Evolutionary conservation across 2,113 vertebrate genomes (phyloP), one percentile per base, ranked within the genome.

Genomic region (Athene noctua): DNA sequence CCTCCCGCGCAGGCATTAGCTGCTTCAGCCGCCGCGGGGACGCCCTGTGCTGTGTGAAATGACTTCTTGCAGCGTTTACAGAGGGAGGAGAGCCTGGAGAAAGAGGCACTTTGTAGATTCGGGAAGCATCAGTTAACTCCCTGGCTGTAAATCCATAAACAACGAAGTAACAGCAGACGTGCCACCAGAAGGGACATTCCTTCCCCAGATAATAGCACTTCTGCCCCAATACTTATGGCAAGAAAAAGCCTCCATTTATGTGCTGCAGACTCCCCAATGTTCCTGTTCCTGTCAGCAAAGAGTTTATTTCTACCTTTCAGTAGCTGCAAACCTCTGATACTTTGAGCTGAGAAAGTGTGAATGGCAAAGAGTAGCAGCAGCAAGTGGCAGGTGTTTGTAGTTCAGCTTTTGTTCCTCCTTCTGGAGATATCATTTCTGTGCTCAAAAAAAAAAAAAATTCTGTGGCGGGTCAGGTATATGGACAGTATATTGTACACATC

Each of bases 231-330:
- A 58, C 54, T 92, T 88, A 90, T 0, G 1, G 38, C 65, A 91
- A 87, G 72, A 55, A 79, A 75, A 85, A 36, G 21, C 18, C 57
- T 17, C 18, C 9, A 6, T n/a, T 86, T 46, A 55, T 49, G 38
- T 19, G 18, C 71, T 51, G 32, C 36, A 73, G 49, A 29, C 16
- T 90, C 67, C 44, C 29, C 71, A 26, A 7, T 0, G 3, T 44
- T 84, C 40, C 73, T 0, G 0, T 73, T 72, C 68, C 23, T 42
- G 32, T 38, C 0, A 0, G 29, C 2, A 1, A 72, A 40, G 36
- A 27, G 12, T 81, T 92, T 66, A 57, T 32, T 75, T 49, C 29
- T 77, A 11, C 46, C 46, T 83, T 93, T 88, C 20, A 1, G 5
- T 82, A 73, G 74, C 85, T 91, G 44, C 78, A 87, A 63, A 79